Conservation (phyloP, 1,140 invertebrate genomes). For the Drosophila littoralis region DNA sequence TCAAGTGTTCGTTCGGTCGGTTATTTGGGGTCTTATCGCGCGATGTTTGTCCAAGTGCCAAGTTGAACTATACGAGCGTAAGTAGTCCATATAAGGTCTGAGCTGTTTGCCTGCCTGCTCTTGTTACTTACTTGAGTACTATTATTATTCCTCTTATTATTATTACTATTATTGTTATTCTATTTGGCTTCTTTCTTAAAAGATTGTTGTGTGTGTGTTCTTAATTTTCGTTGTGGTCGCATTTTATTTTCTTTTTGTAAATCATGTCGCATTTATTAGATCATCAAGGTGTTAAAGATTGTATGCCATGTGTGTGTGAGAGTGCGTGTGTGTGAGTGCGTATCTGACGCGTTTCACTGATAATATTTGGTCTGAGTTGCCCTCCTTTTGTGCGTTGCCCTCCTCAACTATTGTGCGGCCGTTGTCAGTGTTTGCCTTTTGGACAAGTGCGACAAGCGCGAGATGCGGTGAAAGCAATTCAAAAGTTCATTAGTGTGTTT, state of each 20-base stretch:
- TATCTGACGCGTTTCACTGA: conserved; percentile 59
- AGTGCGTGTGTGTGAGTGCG: conserved; percentile 13
- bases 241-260: conserved; percentile 50
- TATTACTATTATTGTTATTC: conserved; percentile 10
- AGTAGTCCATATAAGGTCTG: conserved; percentile 13
- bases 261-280: conserved; percentile 76
- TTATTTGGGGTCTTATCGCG: conserved; percentile 57
- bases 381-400: conserved; percentile 5
- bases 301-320: conserved; percentile 23
- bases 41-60: conserved; percentile 59
- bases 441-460: conserved; percentile 20
- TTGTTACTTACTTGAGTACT: conserved; percentile 6
- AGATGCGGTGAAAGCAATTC: conserved; percentile 56
- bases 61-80: conserved; percentile 12
- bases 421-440: conserved; percentile 5
- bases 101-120: conserved; percentile 4
- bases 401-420: conserved; percentile 17
- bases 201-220: conserved; percentile 10
- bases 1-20: conserved; percentile 56
- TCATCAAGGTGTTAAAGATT: conserved; percentile 76
- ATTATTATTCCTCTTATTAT: conserved; percentile 9
- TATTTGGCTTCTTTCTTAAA: background rate
- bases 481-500: conserved; percentile 60
- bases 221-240: conserved; percentile 42
- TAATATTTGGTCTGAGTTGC: conserved; percentile 51